phyloP scores from a whole-genome alignment of 2,797 vertebrate species.

The Sibirionetta formosa region DNA sequence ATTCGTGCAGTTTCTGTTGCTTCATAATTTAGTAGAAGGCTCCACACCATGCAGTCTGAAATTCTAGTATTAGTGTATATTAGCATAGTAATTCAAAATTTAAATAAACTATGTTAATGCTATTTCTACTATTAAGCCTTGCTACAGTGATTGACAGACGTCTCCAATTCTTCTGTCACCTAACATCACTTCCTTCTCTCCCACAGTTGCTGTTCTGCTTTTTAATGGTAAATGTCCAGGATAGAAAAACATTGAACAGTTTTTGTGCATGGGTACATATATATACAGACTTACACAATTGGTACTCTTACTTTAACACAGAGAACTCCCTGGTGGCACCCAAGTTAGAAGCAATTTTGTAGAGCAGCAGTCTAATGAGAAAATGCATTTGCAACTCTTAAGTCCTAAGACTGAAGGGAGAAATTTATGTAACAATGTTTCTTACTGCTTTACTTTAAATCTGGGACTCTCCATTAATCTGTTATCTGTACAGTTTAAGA shows the following conservation, averaged over 20 bases:
- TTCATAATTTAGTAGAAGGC: neutral
- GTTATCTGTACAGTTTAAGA: neutral
- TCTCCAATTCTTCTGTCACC: neutral
- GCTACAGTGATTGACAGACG: neutral
- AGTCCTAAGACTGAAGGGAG: neutral
- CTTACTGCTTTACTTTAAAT: neutral
- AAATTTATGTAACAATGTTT: neutral
- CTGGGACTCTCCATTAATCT: neutral
- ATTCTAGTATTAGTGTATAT: neutral
- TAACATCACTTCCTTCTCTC: neutral
- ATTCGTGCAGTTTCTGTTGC: neutral
- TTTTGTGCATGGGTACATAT: fast-evolving
- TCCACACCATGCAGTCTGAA: neutral
- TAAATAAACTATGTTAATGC: neutral
- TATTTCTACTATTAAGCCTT: neutral
- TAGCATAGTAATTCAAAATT: neutral
- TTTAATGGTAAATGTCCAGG: neutral
- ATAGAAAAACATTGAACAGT: neutral
- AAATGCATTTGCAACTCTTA: neutral
- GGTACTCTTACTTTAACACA: neutral
- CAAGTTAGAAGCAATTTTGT: neutral
- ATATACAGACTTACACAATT: neutral
- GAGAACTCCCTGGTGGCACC: neutral
- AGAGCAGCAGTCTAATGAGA: neutral
- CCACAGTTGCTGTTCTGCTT: neutral